A percentile compares a stretch with the other conserved stretches of the same genome.
phyloP scores from a whole-genome alignment of 1,140 invertebrate species.

The Gonatopus flavifemur region DNA sequence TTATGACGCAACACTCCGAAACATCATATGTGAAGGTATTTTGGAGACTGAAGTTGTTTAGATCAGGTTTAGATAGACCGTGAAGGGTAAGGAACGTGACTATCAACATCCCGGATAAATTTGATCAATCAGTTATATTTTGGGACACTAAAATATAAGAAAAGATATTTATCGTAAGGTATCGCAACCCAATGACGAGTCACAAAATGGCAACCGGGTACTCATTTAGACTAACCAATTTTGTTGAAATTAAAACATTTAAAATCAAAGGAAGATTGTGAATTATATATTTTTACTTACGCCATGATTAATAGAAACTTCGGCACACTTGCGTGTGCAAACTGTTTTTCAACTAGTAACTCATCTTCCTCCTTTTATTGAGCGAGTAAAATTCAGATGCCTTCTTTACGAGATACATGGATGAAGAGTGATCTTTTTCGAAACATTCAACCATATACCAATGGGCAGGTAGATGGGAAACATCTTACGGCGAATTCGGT shows the following conservation, averaged over 20 bases:
- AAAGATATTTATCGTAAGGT: neutral
- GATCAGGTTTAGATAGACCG: neutral
- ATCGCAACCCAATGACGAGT: conserved; percentile 3
- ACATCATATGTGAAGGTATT: conserved; percentile 2
- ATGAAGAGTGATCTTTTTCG: conserved; percentile 19
- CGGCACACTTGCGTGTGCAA: conserved; percentile 56
- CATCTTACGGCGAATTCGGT: no score
- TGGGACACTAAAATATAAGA: neutral
- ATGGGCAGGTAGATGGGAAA: no score
- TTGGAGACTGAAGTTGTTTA: neutral
- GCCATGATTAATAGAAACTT: conserved; percentile 46
- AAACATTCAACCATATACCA: no score
- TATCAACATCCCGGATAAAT: neutral
- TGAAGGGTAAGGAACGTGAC: neutral
- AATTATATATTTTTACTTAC: conserved; percentile 36
- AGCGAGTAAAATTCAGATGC: conserved; percentile 12
- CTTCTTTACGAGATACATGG: conserved; percentile 18
- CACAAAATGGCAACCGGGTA: conserved; percentile 36
- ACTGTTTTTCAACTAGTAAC: conserved; percentile 41
- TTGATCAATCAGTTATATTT: neutral
- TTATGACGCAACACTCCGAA: conserved; percentile 21
- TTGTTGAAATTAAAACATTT: neutral
- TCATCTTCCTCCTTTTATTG: conserved; percentile 41
- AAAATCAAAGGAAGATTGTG: neutral
- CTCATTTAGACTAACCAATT: no score